Base-by-base conservation (phyloP, 2,113 vertebrate species). In the Neogale vison region DNA sequence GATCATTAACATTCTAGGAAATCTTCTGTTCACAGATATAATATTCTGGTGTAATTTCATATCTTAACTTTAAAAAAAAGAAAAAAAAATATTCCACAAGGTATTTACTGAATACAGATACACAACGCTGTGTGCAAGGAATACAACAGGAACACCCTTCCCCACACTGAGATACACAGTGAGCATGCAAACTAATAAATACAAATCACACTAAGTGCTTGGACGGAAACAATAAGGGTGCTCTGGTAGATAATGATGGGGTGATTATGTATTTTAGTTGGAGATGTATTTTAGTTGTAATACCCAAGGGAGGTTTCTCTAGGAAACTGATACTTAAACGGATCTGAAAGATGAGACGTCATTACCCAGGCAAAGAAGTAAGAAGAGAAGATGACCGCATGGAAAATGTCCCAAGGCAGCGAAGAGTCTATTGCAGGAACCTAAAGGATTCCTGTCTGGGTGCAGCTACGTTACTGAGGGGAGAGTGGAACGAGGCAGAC, bases 381-480 rank as follows among this genome's bases (percentile, higher is more conserved):
- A n/a, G 6, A 67, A 50, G 14, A 69, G 65, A 69, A 55, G n/a
- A 50, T 4, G 17, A 29, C 1, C 67, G 31, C 18, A 36, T 3
- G 65, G 4, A 13, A 86, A 85, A 67, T 45, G 29, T 6, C 11
- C 17, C 0, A 10, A 34, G 8, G 36, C 11, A 65, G 17, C 2
- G 1, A 88, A 45, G 9, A 9, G 34, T 10, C 52, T 34, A 12
- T 15, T 6, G 76, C 34, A 52, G 47, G 57, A 21, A n/a, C 4
- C 12, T 65, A 2, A 17, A 29, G 1, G 47, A 50, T 1, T 23
- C 2, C 24, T 24, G 10, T 11, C 15, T 7, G 29, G 67, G 7
- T 86, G 67, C 3, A n/a, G 20, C 50, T 36, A 31, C 4, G 6
- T 3, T 29, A 67, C 21, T 21, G 8, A 65, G 17, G 10, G 6